Base-by-base conservation (phyloP, 2,888 invertebrate genomes). In the Torymus auratus region DNA sequence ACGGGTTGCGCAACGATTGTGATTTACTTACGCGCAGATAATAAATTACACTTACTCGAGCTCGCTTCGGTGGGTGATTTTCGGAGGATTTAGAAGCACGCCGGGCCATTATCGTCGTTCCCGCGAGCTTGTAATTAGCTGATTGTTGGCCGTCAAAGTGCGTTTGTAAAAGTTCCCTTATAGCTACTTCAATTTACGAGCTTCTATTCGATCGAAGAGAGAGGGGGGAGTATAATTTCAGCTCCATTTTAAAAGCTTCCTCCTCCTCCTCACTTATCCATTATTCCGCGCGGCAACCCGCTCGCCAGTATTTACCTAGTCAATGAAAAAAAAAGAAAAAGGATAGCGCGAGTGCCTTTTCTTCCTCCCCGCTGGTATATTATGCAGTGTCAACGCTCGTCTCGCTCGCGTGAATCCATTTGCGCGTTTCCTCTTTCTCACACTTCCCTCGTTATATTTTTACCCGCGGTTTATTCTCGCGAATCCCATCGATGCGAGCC, bases 371-470 rank as follows among this genome's bases (percentile, higher is more conserved):
- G 7, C 41, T 0, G 41, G 41, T 10, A 41, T 41, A 69, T 77
- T 81, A 73, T 73, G 73, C 73, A 77, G 73, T 73, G 64, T 77
- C 77, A 73, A 81, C 64, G 64, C n/a, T 68, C 72, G 76, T 75
- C 61, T 68, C 65, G 80, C 67, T 71, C 75, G 20, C 55, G 75
- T 67, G 75, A 81, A 78, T 81, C 73, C 70, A 78, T 81, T 78
- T 78, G 64, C 76, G 70, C n/a, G 65, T 41, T 58, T 41, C 61
- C 23, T 61, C 28, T 15, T 52, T 61, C 28, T 15, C 41, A 68
- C 56, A 56, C 69, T 55, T 12, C 5, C 50, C 15, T 74, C 41
- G 56, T 60, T 75, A 71, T 76, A 61, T 71, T 76, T 76, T 80
- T 67, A 50, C 67, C 62, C 14, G 5, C 60, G 12, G n/a, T 50